A percentile compares a stretch with the other conserved stretches of the same genome.
Conservation (phyloP, 1,140 invertebrate genomes). For the Acarapis woodi region DNA sequence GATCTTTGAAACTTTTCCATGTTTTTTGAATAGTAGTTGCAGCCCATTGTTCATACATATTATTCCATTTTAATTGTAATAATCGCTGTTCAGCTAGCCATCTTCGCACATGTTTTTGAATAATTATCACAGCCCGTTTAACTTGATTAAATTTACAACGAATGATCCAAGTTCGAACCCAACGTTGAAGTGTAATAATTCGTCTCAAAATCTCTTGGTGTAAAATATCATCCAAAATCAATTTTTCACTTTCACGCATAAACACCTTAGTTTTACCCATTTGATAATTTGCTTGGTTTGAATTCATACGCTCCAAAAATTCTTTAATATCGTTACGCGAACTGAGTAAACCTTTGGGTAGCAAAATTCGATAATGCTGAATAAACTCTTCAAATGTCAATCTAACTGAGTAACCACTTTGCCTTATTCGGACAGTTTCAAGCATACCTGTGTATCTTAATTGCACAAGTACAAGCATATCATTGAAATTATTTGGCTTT, state of each 20-base stretch:
- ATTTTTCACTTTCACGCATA: constrained; percentile 70
- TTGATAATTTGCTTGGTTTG: constrained; percentile 68
- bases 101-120: constrained; percentile 36
- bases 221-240: constrained; percentile 58
- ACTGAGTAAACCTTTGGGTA: constrained; percentile 53
- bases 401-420: constrained; percentile 78
- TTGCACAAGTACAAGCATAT: constrained; percentile 65
- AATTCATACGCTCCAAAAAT: constrained; percentile 43
- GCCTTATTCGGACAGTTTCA: constrained; percentile 74
- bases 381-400: constrained; percentile 80
- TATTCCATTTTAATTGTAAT: constrained; percentile 8
- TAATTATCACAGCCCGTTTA: constrained; percentile 34
- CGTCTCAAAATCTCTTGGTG: constrained; percentile 76
- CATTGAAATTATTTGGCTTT: constrained; percentile 66
- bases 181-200: constrained; percentile 66
- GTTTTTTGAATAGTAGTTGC: constrained; percentile 40
- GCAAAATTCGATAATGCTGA: constrained; percentile 57
- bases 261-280: constrained; percentile 68
- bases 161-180: constrained; percentile 48
- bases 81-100: constrained; percentile 20
- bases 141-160: constrained; percentile 40
- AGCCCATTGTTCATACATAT: constrained; percentile 22
- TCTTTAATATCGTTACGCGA: constrained; percentile 44
- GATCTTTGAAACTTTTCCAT: constrained; percentile 33
- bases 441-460: constrained; percentile 78